Evolutionary conservation across 2,797 vertebrate genomes (phyloP).

Genomic region (Pangasius krempfi): DNA sequence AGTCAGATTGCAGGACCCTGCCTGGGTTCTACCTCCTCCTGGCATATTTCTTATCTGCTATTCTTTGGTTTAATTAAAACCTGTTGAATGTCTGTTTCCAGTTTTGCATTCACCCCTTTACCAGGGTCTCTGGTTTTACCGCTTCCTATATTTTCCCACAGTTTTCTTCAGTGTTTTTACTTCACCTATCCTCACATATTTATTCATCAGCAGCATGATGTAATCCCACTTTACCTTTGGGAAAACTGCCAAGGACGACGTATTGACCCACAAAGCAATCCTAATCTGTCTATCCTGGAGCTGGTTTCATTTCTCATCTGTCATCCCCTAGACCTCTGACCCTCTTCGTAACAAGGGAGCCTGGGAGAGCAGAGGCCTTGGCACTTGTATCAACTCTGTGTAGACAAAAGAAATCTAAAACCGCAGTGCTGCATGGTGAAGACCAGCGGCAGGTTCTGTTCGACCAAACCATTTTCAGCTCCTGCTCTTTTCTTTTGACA

Average conservation of each 20-base stretch:
- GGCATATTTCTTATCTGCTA: neutral
- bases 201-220: constrained; percentile 29
- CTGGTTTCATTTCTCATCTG: constrained; percentile 35
- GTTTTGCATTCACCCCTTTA: neutral
- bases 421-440: neutral
- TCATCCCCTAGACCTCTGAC: constrained; percentile 32
- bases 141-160: neutral
- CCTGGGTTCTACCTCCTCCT: neutral
- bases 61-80: neutral
- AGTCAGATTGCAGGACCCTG: neutral
- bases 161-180: neutral
- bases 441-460: neutral
- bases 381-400: constrained; percentile 5
- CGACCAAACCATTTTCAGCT: neutral
- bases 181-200: neutral
- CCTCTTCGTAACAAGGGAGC: neutral
- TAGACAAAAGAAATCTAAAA: constrained; percentile 40
- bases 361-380: constrained; percentile 18
- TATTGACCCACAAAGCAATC: constrained; percentile 37
- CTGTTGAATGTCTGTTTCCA: neutral
- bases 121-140: neutral
- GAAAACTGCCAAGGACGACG: constrained; percentile 25
- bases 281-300: constrained; percentile 20
- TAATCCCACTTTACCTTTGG: constrained; percentile 18
- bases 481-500: too few species aligned